Conservation (phyloP, 2,797 vertebrate genomes). For the Otus scops region DNA sequence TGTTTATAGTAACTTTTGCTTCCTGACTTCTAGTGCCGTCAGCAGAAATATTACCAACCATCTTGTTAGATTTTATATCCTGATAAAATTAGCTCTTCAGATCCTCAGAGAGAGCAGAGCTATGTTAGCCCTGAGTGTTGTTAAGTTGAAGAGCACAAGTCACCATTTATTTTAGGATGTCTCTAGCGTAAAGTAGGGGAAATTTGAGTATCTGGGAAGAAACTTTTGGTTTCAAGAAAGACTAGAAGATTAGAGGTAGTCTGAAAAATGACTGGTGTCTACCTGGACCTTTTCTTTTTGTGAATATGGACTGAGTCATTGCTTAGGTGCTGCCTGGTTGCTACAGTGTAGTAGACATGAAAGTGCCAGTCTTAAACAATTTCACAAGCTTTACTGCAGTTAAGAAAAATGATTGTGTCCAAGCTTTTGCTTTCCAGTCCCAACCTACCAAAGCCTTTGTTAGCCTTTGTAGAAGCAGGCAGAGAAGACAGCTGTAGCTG, state of each 20-base stretch:
- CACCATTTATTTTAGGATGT: not conserved
- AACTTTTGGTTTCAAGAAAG: not conserved
- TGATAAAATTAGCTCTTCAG: not conserved
- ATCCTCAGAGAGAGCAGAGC: not conserved
- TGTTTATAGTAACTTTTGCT: not conserved
- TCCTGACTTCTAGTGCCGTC: not conserved
- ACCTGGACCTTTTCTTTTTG: not conserved
- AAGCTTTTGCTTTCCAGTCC: not conserved
- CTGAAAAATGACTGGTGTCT: not conserved
- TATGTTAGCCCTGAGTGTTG: not conserved
- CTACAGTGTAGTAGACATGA: not conserved
- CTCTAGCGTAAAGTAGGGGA: not conserved
- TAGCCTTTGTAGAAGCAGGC: not conserved
- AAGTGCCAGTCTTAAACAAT: not conserved
- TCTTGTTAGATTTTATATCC: not conserved
- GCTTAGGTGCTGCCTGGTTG: not conserved
- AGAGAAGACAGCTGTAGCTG: not conserved
- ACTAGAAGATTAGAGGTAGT: not conserved
- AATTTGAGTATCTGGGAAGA: not conserved
- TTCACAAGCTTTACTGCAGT: not conserved
- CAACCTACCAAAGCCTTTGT: not conserved
- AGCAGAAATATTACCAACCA: not conserved
- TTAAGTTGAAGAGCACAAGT: not conserved
- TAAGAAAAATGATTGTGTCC: not conserved
- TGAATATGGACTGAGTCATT: not conserved